These are phyloP conservation scores for Xestia sexstrigata DNA, from an alignment of 2,888 invertebrate genomes.

Conservation along the genomic window DNA sequence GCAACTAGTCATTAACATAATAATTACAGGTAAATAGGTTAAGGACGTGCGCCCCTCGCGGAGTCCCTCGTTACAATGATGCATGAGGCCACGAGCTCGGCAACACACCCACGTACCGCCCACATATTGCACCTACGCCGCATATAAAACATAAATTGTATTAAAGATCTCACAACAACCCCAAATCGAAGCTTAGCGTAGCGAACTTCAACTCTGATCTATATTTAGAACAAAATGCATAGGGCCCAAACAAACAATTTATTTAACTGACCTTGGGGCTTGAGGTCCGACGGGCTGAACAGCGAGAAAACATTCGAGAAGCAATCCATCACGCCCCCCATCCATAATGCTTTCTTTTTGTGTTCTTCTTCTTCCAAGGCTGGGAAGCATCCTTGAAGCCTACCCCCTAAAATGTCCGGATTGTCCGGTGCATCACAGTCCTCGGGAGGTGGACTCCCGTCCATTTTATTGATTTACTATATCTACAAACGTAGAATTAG, in stretches of 20 bases:
- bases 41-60: neutral
- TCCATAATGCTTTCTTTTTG: constrained; percentile 92
- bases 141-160: constrained; percentile 33
- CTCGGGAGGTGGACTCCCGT: constrained; percentile 60
- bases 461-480: constrained; percentile 54
- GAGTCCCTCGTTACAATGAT: neutral
- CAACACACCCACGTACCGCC: neutral
- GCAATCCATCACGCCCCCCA: constrained; percentile 96
- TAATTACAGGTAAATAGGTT: constrained; percentile 7
- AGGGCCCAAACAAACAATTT: constrained; percentile 31
- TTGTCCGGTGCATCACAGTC: constrained; percentile 55
- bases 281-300: constrained; percentile 94
- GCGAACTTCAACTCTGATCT: constrained; percentile 69
- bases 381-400: constrained; percentile 62
- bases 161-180: constrained; percentile 25
- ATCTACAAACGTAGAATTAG: constrained; percentile 24
- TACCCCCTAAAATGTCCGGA: constrained; percentile 64
- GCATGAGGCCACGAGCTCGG: neutral
- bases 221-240: constrained; percentile 51
- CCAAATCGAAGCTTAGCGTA: constrained; percentile 68
- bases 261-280: constrained; percentile 90
- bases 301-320: constrained; percentile 97
- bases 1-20: neutral
- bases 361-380: constrained; percentile 65
- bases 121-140: constrained; percentile 12